Evolutionary conservation across 2,888 invertebrate species (phyloP), one percentile per base, ranked within the genome.

Genomic region (Protophormia terraenovae): DNA sequence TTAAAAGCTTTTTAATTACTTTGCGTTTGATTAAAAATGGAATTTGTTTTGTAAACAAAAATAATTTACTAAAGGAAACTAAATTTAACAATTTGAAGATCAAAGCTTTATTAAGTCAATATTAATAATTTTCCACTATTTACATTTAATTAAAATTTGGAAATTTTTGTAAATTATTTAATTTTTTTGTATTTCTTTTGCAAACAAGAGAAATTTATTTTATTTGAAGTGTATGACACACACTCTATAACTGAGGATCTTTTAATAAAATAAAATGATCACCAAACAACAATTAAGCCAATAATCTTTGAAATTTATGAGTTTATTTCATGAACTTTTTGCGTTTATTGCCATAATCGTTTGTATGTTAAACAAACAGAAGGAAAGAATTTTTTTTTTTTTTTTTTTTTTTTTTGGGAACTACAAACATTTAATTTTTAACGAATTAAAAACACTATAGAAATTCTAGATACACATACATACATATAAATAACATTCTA

Each of bases 101-200:
- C 72, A 80, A 72, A 80, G 79, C 64, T 38, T 12, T 16, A 64
- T 19, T 45, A 19, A 80, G 64, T 78, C 64, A 76, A 76, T 69
- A 41, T 45, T 45, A 50, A 75, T 75, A 35, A 41, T 67, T 41
- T 58, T 60, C 12, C 45, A 75, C 38, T 67, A 47, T 50, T 73
- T 66, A 29, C 14, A 60, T 60, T 50, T 50, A 69, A 75, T 53
- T 64, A 45, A 45, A 55, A 73, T 47, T 75, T n/a, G 1, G 12
- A 50, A 45, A 53, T 53, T 27, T 60, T 19, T 50, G 55, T 75
- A 58, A 58, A 72, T 41, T 64, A 53, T 66, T 24, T 66, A 41
- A n/a, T 41, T 41, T 41, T 41, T 4, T n/a, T n/a, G 1, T 41
- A 41, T 29, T 5, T 55, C 7, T 16, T 19, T 47, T 16, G 19